Percentiles rank a stretch among this genome's conserved stretches.
Evolutionary conservation across 2,888 invertebrate species (phyloP).

Genomic region (Willowsia nigromaculata): DNA sequence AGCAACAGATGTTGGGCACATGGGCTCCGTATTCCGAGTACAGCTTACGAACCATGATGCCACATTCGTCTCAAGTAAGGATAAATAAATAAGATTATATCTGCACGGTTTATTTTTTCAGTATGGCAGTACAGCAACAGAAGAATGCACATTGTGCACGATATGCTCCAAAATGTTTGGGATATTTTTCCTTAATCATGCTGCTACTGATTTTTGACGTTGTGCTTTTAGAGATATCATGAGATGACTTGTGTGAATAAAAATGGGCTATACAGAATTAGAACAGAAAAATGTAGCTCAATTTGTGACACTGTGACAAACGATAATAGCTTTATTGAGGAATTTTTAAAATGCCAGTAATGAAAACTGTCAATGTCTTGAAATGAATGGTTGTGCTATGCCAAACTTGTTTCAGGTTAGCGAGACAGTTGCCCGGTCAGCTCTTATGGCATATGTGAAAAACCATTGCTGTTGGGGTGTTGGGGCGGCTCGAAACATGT

Average conservation of each 20-base stretch:
- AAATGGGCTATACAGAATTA: neutral
- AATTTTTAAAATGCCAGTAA: neutral
- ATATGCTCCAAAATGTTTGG: neutral
- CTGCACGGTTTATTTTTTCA: neutral
- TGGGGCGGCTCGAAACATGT: conserved; percentile 81
- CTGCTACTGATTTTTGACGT: neutral
- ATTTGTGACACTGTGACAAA: neutral
- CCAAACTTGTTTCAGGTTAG: conserved; percentile 73
- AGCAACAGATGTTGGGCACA: conserved; percentile 74
- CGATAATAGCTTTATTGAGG: neutral
- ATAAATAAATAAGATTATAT: neutral
- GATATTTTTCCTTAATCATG: neutral
- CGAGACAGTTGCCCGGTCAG: conserved; percentile 80
- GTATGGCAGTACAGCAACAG: neutral
- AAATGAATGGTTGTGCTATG: neutral
- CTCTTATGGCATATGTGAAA: conserved; percentile 81
- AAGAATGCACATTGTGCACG: neutral
- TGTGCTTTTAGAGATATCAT: neutral
- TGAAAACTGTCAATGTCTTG: neutral
- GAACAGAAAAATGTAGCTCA: neutral
- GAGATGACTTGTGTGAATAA: neutral
- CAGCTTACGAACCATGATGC: conserved; percentile 73
- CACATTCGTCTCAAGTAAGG: conserved; percentile 74
- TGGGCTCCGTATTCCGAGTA: conserved; percentile 74
- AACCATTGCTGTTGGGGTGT: conserved; percentile 82